Base-by-base conservation (phyloP, 2,888 invertebrate genomes). In the Drosophila lacicola region DNA sequence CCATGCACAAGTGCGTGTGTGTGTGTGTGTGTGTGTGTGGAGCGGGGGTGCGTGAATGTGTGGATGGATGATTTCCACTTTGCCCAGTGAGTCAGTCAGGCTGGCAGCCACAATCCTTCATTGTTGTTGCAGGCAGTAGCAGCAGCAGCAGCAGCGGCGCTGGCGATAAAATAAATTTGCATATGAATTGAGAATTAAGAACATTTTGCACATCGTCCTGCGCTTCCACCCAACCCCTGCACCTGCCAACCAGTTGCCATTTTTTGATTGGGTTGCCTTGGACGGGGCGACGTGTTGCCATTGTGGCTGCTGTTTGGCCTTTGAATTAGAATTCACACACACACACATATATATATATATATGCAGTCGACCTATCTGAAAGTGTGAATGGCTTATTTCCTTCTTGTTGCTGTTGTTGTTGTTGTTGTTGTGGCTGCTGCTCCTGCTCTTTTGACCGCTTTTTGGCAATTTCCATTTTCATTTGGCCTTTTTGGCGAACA, bases 171-270 rank as follows among this genome's bases (percentile, higher is more conserved):
- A 92, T 91, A 92, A 92, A 92, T 92, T 92, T 92, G 90, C 92
- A 92, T 92, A 92, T 92, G 92, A 92, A 92, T 92, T 89, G 91
- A 84, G 91, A 92, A 92, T 92, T 92, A 92, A 91, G 90, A 90
- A 90, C 90, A 86, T 88, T 91, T 91, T 91, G 88, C 85, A 91
- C 90, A 91, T 89, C 89, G 87, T 86, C 70, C 78, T 70, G 66
- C 66, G 60, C 71, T 50, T 47, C 53, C 56, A 41, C 42, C 39
- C 49, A 41, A 13, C 14, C 54, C 63, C 67, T 66, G 63, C 69
- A 72, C 56, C 50, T 78, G 67, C 72, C 63, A 67, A 66, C 79
- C 70, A 74, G 78, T 76, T 77, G 80, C 80, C 74, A 74, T 80
- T 80, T 75, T 83, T 74, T 80, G 86, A 75, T 73, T 79, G 86